Evolutionary conservation across 2,888 invertebrate genomes (phyloP), one percentile per base, ranked within the genome.

Genomic region (Sipha maydis): DNA sequence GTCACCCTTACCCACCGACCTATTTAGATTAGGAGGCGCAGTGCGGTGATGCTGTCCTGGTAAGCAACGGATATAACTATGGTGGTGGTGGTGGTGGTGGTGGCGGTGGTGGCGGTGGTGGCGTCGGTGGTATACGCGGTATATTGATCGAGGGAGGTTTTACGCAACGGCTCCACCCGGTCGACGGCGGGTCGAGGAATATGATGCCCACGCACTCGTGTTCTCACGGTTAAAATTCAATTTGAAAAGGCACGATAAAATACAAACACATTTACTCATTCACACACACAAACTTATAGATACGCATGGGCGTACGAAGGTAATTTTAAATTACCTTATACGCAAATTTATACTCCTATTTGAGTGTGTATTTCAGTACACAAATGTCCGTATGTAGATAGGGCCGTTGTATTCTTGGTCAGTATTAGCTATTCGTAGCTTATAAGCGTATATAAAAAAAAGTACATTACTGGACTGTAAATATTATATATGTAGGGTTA

Each of bases 131-230:
- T 17, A 31, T 14, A 31, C 31, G 7, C 77, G 85, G 67, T 56
- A 61, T 88, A 88, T 88, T 88, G 86, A 88, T 88, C 86, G 86
- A 80, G 86, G 86, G 86, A 88, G 86, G 86, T 88, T 88, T 85
- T 88, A 80, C 75, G 86, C 75, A 69, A 80, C 61, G 86, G 86
- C 80, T 88, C 86, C 86, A 75, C 86, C 86, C 86, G 80, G 86
- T 88, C 86, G 86, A 73, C 80, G n/a, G 41, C 85, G 54, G 34
- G 61, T 21, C 61, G 61, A 5, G 71, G 61, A 80, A 88, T 73
- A 85, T 48, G 31, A 86, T 82, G 41, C 69, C 69, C 85, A 77
- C 84, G 84, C 84, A 28, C 21, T 38, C n/a, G 28, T 28, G 14
- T 84, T 76, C 75, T 54, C 61, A 41, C 28, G 25, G 31, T 78